These are phyloP conservation scores for Pocota personata DNA, from an alignment of 2,888 invertebrate genomes.

Conservation along the genomic window DNA sequence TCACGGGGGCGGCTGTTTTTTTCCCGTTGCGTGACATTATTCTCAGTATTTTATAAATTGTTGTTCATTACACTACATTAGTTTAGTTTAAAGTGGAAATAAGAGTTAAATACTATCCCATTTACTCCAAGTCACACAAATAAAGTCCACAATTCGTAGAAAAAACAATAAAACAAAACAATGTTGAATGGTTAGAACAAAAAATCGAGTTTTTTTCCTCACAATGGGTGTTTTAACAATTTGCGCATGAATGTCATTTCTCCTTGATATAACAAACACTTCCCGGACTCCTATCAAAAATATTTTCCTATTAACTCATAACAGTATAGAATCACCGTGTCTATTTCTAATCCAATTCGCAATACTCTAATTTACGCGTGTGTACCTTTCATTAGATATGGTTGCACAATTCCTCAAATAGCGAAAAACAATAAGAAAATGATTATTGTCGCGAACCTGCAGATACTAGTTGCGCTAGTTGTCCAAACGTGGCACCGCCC, in stretches of 20 bases:
- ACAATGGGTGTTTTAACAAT: neutral
- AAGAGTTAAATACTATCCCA: neutral
- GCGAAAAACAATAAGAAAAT: neutral
- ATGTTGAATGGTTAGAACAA: slow-evolving; percentile 53
- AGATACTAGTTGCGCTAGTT: slow-evolving; percentile 6
- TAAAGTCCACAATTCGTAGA: neutral
- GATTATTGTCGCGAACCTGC: neutral
- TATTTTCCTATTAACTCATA: neutral
- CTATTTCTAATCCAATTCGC: neutral
- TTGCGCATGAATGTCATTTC: slow-evolving; percentile 36
- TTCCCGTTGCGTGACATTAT: neutral
- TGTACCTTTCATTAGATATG: neutral
- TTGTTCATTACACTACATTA: neutral
- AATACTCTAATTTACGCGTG: neutral
- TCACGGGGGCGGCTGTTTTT: too few species aligned
- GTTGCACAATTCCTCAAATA: slow-evolving; percentile 3
- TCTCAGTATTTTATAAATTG: neutral
- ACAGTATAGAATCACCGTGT: neutral
- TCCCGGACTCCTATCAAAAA: neutral
- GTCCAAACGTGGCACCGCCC: neutral
- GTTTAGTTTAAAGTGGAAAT: neutral
- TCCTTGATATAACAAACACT: neutral
- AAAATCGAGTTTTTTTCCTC: neutral
- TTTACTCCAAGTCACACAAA: neutral
- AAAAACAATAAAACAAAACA: neutral